These are phyloP conservation scores for Scomberomorus guttatus DNA, from an alignment of 2,797 vertebrate genomes.

Conservation along the genomic window DNA sequence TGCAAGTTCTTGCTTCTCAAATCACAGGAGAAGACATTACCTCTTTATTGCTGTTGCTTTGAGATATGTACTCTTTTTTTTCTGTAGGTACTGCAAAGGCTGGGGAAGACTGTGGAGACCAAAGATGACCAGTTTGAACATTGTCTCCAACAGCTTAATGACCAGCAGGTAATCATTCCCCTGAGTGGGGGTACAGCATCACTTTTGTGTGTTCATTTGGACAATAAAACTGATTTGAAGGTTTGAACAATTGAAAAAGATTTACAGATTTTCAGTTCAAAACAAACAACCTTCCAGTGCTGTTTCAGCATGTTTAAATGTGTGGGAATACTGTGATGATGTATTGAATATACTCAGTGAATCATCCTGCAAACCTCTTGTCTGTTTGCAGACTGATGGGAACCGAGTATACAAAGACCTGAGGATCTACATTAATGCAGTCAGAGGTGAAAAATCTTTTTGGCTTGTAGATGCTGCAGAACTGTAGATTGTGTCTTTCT, in stretches of 20 bases:
- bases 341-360: constrained; percentile 4
- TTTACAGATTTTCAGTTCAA: not conserved
- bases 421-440: constrained; percentile 89
- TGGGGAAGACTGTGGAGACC: constrained; percentile 93
- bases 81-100: constrained; percentile 91
- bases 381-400: constrained; percentile 88
- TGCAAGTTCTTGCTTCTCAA: not conserved
- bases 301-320: not conserved
- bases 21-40: not conserved
- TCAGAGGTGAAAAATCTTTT: constrained; percentile 86
- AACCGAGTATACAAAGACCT: constrained; percentile 92
- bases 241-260: not conserved
- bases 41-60: not conserved
- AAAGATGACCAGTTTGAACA: constrained; percentile 93
- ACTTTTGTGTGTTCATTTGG: not conserved
- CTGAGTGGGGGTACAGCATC: too few species aligned
- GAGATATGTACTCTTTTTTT: constrained; percentile 8
- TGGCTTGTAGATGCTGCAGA: constrained; percentile 15
- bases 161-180: constrained; percentile 90
- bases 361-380: constrained; percentile 4
- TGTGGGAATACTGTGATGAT: constrained; percentile 9
- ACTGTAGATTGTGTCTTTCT: constrained; percentile 27
- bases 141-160: constrained; percentile 85
- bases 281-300: not conserved
- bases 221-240: not conserved